Percentiles rank a stretch among this genome's conserved stretches.
phyloP scores from a whole-genome alignment of 2,888 invertebrate genomes.

The Lasioglossum pauxillum region DNA sequence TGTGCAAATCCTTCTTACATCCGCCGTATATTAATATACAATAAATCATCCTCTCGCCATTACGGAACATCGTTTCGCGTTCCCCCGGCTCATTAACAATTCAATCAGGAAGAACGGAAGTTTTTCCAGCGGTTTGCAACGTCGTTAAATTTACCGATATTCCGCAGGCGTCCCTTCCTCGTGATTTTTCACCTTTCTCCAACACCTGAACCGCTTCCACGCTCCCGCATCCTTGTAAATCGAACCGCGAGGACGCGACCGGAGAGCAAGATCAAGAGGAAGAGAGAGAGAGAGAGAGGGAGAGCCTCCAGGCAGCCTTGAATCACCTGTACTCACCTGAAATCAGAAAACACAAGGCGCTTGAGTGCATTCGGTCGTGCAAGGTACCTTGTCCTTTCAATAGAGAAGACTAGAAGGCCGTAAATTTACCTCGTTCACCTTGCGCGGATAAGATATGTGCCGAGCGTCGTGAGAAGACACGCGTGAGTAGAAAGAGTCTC shows the following conservation, averaged over 20 bases:
- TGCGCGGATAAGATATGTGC: conserved; percentile 70
- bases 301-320: conserved; percentile 16
- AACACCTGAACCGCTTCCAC: background rate
- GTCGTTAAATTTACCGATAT: conserved; percentile 12
- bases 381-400: conserved; percentile 52
- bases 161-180: background rate
- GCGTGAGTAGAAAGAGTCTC: conserved; percentile 52
- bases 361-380: conserved; percentile 52
- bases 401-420: conserved; percentile 58
- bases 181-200: conserved; percentile 25
- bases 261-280: conserved; percentile 7
- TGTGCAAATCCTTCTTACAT: background rate
- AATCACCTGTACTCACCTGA: conserved; percentile 63
- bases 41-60: background rate
- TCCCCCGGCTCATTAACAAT: background rate
- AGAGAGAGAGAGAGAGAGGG: background rate
- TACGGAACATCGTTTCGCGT: background rate
- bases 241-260: conserved; percentile 40
- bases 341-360: conserved; percentile 56
- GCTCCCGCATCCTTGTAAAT: conserved; percentile 32
- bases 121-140: background rate
- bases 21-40: background rate
- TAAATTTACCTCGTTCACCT: conserved; percentile 71
- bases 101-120: conserved; percentile 4
- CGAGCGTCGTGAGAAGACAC: conserved; percentile 63